Evolutionary conservation across 2,888 invertebrate genomes (phyloP).

Genomic region (Orchestes rusci): DNA sequence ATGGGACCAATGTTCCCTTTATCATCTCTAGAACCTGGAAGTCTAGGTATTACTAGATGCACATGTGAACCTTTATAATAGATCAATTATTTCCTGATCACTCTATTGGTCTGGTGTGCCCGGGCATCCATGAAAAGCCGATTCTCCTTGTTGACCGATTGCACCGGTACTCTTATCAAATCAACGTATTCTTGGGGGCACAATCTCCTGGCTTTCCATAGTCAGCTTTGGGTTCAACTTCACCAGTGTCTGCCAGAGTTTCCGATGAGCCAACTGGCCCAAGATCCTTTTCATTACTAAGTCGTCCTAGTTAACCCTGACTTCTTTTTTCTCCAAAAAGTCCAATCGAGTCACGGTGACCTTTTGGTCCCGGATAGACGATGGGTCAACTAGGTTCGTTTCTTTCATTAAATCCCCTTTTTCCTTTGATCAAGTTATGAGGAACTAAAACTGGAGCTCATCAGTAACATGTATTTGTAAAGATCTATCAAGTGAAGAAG

Average conservation of each 20-base stretch:
- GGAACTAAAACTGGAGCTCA: constrained; percentile 55
- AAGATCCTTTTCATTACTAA: constrained; percentile 70
- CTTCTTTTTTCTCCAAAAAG: constrained; percentile 62
- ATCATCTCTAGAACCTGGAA: constrained; percentile 62
- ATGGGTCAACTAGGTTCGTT: constrained; percentile 48
- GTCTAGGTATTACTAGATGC: constrained; percentile 53
- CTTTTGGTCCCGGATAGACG: constrained; percentile 63
- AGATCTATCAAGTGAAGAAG: no score
- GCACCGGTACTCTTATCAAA: constrained; percentile 56
- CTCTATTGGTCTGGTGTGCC: constrained; percentile 49
- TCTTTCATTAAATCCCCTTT: constrained; percentile 53
- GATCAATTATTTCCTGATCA: constrained; percentile 52
- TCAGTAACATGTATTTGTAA: no score
- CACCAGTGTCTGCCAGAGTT: constrained; percentile 45
- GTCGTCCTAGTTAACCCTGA: constrained; percentile 56
- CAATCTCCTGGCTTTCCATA: constrained; percentile 60
- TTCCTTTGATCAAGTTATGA: constrained; percentile 46
- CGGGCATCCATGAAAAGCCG: constrained; percentile 48
- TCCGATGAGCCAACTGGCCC: constrained; percentile 59
- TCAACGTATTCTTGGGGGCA: constrained; percentile 45
- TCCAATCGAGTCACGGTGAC: constrained; percentile 62
- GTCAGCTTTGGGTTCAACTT: constrained; percentile 41
- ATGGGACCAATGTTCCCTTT: constrained; percentile 70
- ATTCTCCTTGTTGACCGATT: constrained; percentile 44
- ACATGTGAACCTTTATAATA: constrained; percentile 56